Evolutionary conservation across 2,888 invertebrate genomes (phyloP).

Genomic region (Drosophila kokeensis): DNA sequence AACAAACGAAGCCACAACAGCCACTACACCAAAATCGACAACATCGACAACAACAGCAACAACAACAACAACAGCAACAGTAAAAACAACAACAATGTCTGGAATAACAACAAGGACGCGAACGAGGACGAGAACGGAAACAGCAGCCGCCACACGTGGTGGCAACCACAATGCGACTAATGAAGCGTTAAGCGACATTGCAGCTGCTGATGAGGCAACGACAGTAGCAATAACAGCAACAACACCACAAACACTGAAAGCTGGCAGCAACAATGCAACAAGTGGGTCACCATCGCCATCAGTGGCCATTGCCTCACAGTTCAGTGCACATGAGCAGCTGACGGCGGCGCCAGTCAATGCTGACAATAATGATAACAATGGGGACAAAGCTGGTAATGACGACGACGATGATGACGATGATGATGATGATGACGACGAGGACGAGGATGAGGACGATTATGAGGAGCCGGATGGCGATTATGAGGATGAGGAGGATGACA

Average conservation of each 20-base stretch:
- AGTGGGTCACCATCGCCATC: slow-evolving; percentile 19
- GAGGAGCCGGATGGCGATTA: slow-evolving; percentile 63
- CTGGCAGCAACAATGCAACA: slow-evolving; percentile 17
- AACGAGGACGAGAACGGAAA: slow-evolving; percentile 16
- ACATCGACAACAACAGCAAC: slow-evolving; percentile 28
- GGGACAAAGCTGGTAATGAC: background rate
- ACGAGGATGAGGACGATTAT: slow-evolving; percentile 58
- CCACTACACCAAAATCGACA: slow-evolving; percentile 31
- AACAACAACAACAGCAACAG: slow-evolving; percentile 13
- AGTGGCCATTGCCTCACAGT: slow-evolving; percentile 18
- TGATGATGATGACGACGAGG: slow-evolving; percentile 55
- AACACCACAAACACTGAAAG: slow-evolving; percentile 7
- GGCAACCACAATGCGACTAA: slow-evolving; percentile 70
- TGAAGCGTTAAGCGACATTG: slow-evolving; percentile 73
- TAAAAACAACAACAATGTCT: slow-evolving; percentile 6
- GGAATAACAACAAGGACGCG: background rate
- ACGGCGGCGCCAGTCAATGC: slow-evolving; percentile 2
- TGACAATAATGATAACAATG: slow-evolving; percentile 4
- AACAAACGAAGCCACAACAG: slow-evolving; percentile 45
- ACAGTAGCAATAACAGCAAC: slow-evolving; percentile 41
- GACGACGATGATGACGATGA: slow-evolving; percentile 49
- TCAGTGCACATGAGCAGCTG: slow-evolving; percentile 30
- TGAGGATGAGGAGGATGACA: slow-evolving; percentile 74
- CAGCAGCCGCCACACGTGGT: slow-evolving; percentile 34
- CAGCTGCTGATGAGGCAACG: slow-evolving; percentile 54